phyloP scores from a whole-genome alignment of 2,113 vertebrate species.

The Corythoichthys intestinalis region DNA sequence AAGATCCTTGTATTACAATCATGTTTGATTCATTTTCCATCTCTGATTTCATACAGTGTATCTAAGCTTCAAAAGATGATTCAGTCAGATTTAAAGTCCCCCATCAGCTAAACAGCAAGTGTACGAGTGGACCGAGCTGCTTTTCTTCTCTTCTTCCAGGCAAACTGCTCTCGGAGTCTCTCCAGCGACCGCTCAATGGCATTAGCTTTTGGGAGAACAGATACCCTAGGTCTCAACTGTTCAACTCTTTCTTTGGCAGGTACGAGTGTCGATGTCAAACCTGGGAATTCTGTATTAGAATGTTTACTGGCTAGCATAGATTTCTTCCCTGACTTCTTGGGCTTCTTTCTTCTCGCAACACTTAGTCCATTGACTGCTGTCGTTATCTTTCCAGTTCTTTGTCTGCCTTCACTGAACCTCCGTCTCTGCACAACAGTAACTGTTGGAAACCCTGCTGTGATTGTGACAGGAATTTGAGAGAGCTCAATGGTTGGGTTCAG shows the following conservation, averaged over 20 bases:
- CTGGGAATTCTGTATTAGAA: conserved; percentile 2
- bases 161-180: conserved; percentile 45
- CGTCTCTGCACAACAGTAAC: conserved; percentile 35
- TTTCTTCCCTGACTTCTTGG: conserved; percentile 37
- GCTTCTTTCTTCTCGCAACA: conserved; percentile 6
- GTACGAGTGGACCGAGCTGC: not conserved
- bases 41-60: not conserved
- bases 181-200: conserved; percentile 48
- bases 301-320: not conserved
- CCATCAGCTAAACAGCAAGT: not conserved
- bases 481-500: not conserved
- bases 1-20: not conserved
- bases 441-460: not conserved
- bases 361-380: not conserved
- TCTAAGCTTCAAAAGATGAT: not conserved
- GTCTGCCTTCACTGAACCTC: conserved; percentile 34
- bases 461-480: conserved; percentile 16
- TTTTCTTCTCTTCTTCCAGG: conserved; percentile 60
- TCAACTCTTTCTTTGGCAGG: not conserved
- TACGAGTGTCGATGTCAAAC: conserved; percentile 18
- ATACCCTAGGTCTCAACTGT: conserved; percentile 8
- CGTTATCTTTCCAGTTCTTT: conserved; percentile 45
- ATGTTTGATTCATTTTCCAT: not conserved
- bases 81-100: not conserved
- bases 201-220: conserved; percentile 13